phyloP scores from a whole-genome alignment of 2,113 vertebrate species.

The Setophaga coronata region DNA sequence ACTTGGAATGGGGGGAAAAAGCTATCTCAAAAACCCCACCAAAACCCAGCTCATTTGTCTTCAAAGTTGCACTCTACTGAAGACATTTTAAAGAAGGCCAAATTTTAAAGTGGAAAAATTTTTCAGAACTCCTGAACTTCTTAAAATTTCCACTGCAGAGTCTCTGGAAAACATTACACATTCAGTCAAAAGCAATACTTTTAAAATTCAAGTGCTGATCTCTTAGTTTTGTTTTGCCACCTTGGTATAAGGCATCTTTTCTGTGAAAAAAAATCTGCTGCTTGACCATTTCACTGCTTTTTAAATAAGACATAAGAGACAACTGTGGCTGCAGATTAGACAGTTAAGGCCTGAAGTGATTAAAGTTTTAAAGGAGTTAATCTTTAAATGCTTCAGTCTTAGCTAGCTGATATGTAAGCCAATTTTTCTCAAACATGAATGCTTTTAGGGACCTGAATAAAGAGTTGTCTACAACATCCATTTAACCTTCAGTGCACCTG shows the following conservation, averaged over 20 bases:
- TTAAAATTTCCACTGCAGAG: not conserved
- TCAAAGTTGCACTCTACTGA: not conserved
- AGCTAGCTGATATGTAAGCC: conserved; percentile 32
- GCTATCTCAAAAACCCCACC: accelerated
- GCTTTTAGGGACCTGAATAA: not conserved
- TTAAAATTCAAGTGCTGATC: not conserved
- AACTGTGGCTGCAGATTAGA: not conserved
- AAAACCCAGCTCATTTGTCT: not conserved
- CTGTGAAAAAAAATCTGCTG: not conserved
- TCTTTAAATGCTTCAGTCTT: conserved; percentile 34
- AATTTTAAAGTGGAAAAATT: not conserved
- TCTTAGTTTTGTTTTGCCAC: not conserved
- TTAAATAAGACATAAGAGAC: not conserved
- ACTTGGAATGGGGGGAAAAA: not conserved
- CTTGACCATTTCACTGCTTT: not conserved
- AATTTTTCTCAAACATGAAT: conserved; percentile 15
- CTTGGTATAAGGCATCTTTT: not conserved
- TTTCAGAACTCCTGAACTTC: not conserved
- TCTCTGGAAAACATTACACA: not conserved
- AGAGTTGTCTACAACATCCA: not conserved
- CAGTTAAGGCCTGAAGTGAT: conserved; percentile 20
- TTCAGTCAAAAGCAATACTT: not conserved
- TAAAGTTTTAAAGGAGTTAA: conserved; percentile 36
- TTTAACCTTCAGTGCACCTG: not conserved
- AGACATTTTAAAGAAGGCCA: not conserved